Evolutionary conservation across 1,140 invertebrate genomes (phyloP).

Genomic region (Dicyema japonicum): DNA sequence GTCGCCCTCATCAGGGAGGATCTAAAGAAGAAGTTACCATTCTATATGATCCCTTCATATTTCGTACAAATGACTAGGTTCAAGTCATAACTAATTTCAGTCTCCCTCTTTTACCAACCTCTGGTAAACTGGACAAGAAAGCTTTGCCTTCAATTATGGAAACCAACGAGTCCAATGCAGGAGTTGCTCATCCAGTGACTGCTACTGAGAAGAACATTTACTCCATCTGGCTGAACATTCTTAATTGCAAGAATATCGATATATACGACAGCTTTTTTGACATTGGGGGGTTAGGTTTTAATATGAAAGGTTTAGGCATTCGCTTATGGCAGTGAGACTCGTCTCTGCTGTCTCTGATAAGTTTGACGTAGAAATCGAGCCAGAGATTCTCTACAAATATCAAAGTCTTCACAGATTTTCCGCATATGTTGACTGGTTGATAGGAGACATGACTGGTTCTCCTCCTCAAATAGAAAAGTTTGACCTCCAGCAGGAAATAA

Average conservation of each 20-base stretch:
- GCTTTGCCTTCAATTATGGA: slow-evolving; percentile 14
- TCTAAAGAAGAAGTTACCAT: slow-evolving; percentile 21
- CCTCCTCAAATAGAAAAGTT: slow-evolving; percentile 3
- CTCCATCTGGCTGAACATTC: slow-evolving; percentile 13
- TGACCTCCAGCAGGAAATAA: background rate
- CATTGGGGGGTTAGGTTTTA: slow-evolving; percentile 16
- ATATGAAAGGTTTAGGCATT: slow-evolving; percentile 23
- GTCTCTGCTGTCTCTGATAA: slow-evolving; percentile 13
- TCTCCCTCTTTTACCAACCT: slow-evolving; percentile 17
- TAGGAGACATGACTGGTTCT: background rate
- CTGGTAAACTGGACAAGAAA: slow-evolving; percentile 18
- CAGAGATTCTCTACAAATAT: too few species aligned
- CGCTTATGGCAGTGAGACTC: slow-evolving; percentile 20
- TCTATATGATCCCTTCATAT: slow-evolving; percentile 25
- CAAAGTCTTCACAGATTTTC: too few species aligned
- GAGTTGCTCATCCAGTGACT: slow-evolving; percentile 14
- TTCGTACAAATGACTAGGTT: slow-evolving; percentile 21
- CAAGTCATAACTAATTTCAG: slow-evolving; percentile 7
- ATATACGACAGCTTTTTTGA: slow-evolving; percentile 23
- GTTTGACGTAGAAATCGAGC: slow-evolving; percentile 12
- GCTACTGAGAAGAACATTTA: slow-evolving; percentile 14
- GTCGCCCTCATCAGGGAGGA: slow-evolving; percentile 16
- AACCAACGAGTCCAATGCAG: slow-evolving; percentile 8
- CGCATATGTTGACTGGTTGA: too few species aligned
- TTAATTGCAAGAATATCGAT: slow-evolving; percentile 15